Evolutionary conservation across 2,888 invertebrate species (phyloP), one percentile per base, ranked within the genome.

Genomic region (Bibio marci): DNA sequence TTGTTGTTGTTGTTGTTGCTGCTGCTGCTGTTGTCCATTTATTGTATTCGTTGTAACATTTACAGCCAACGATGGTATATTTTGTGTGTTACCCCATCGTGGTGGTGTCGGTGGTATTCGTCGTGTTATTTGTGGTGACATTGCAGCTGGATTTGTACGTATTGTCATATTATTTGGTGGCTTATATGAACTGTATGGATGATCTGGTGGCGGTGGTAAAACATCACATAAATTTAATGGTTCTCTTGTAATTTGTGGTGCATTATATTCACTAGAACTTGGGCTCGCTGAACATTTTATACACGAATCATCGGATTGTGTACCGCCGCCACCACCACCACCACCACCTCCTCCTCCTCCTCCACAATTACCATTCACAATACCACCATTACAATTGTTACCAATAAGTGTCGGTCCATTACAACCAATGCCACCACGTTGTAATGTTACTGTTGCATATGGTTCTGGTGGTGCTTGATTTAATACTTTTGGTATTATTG

Each of bases 221-320:
- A 73, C 71, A 60, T 73, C 73, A 60, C 72, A 71, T 63, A 73
- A 71, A 62, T 73, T 73, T 54, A 67, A 64, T 62, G 67, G 67
- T 62, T 66, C 66, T 56, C 65, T 63, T 12, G 49, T 41, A 8
- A 22, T 22, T 22, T 22, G 22, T 14, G 50, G 48, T n/a, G 49
- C 48, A 38, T 51, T 69, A 44, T 69, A 67, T 44, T 69, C 68
- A 44, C 66, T 69, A 1, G 69, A 69, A 14, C 65, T 67, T 18
- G 70, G 69, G 3, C 66, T 63, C 22, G 68, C 65, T 45, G 48
- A 49, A 27, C 66, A 67, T 53, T 69, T 69, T 45, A 67, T 58
- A 46, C 68, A 69, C 0, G 66, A 68, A 45, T 69, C 69, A 53
- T 68, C 68, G 8, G 64, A 64, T 39, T 67, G 67, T 26, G 64